Evolutionary conservation across 2,797 vertebrate genomes (phyloP).

Genomic region (Cryptoprocta ferox): DNA sequence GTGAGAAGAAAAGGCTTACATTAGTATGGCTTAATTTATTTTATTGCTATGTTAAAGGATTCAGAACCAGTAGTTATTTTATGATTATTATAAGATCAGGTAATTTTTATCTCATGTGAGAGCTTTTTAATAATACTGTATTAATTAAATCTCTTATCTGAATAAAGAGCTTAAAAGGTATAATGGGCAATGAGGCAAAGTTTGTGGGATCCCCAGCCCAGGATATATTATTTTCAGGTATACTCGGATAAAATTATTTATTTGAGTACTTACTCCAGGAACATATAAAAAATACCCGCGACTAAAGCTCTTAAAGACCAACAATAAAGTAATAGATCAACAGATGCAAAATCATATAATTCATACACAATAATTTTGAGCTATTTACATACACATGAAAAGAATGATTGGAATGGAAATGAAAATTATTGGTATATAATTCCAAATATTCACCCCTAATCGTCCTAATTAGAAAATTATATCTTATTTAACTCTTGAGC

Average conservation of each 20-base stretch:
- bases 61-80: constrained; percentile 74
- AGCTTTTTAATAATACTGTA: constrained; percentile 59
- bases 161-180: constrained; percentile 49
- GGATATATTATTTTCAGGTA: constrained; percentile 62
- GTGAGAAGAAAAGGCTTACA: constrained; percentile 20
- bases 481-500: constrained; percentile 60
- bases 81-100: constrained; percentile 70
- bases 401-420: constrained; percentile 47
- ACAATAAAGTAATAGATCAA: constrained; percentile 51
- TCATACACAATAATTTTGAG: constrained; percentile 38
- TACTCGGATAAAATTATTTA: constrained; percentile 60
- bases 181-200: constrained; percentile 2
- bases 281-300: constrained; percentile 27
- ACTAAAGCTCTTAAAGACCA: constrained; percentile 57
- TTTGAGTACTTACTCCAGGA: constrained; percentile 20
- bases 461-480: constrained; percentile 69
- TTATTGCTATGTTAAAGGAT: constrained; percentile 73
- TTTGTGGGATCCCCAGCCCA: not conserved
- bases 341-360: constrained; percentile 59
- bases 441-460: constrained; percentile 46
- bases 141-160: constrained; percentile 71
- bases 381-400: constrained; percentile 9
- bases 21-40: constrained; percentile 57
- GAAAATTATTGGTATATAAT: constrained; percentile 51
- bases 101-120: constrained; percentile 75